Conservation (phyloP, 1,140 invertebrate species). For the Drosophila ohnishii region DNA sequence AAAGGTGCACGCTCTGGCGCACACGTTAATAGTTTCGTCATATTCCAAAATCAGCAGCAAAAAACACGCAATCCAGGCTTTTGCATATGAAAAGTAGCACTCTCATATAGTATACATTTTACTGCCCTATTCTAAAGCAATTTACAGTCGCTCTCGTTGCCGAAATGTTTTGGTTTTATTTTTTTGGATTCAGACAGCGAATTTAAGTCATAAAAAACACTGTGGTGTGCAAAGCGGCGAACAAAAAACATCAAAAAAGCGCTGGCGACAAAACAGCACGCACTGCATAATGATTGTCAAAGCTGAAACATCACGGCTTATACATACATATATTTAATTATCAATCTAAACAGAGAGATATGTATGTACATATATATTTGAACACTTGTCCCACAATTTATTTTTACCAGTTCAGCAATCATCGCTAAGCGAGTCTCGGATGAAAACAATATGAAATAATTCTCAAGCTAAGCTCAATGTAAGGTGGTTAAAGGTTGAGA, state of each 20-base stretch:
- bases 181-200: slow-evolving; percentile 34
- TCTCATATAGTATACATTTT: slow-evolving; percentile 8
- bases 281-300: slow-evolving; percentile 57
- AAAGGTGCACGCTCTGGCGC: slow-evolving; percentile 58
- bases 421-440: not conserved
- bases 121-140: slow-evolving; percentile 35
- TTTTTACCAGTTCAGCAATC: slow-evolving; percentile 21
- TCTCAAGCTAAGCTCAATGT: not conserved
- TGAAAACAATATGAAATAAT: slow-evolving; percentile 4
- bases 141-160: slow-evolving; percentile 22
- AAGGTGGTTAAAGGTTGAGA: not conserved
- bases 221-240: slow-evolving; percentile 10
- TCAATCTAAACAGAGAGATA: slow-evolving; percentile 15
- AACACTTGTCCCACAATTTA: slow-evolving; percentile 39
- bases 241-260: slow-evolving; percentile 39
- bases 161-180: slow-evolving; percentile 13
- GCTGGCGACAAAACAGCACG: slow-evolving; percentile 42
- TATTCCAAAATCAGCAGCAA: slow-evolving; percentile 49
- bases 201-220: slow-evolving; percentile 39
- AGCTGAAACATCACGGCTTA: slow-evolving; percentile 17
- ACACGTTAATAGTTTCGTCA: slow-evolving; percentile 77
- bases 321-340: slow-evolving; percentile 21
- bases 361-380: slow-evolving; percentile 20
- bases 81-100: slow-evolving; percentile 38
- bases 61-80: slow-evolving; percentile 60